These are phyloP conservation scores for Leptocoma aspasia DNA, from an alignment of 2,113 vertebrate genomes.

Conservation along the genomic window DNA sequence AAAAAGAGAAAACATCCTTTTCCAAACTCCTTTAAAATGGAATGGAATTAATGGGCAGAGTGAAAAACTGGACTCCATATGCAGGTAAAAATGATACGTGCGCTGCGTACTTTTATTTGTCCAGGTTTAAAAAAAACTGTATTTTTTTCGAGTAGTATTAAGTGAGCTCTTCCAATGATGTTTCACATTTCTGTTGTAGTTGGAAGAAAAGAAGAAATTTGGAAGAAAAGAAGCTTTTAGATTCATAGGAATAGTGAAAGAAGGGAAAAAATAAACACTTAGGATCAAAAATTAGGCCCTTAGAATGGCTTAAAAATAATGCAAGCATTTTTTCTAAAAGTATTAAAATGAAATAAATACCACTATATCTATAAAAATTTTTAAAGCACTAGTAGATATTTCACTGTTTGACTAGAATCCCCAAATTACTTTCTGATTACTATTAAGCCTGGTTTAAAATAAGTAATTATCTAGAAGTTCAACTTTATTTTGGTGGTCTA, in stretches of 20 bases:
- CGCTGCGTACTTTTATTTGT: neutral
- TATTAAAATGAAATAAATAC: neutral
- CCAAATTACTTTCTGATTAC: neutral
- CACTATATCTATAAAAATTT: neutral
- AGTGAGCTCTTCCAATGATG: neutral
- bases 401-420: neutral
- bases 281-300: neutral
- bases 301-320: neutral
- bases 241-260: neutral
- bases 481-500: neutral
- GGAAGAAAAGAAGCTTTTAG: neutral
- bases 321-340: neutral
- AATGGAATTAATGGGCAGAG: neutral
- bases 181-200: neutral
- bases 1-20: neutral
- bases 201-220: neutral
- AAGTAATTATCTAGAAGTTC: neutral
- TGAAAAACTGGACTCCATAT: neutral
- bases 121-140: neutral
- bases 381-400: neutral
- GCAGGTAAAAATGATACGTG: neutral
- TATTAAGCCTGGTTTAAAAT: neutral
- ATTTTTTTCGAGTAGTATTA: neutral
- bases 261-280: neutral
- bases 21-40: neutral